Conservation (phyloP, 1,140 invertebrate genomes). For the Pseudomyrmex pallidus region DNA sequence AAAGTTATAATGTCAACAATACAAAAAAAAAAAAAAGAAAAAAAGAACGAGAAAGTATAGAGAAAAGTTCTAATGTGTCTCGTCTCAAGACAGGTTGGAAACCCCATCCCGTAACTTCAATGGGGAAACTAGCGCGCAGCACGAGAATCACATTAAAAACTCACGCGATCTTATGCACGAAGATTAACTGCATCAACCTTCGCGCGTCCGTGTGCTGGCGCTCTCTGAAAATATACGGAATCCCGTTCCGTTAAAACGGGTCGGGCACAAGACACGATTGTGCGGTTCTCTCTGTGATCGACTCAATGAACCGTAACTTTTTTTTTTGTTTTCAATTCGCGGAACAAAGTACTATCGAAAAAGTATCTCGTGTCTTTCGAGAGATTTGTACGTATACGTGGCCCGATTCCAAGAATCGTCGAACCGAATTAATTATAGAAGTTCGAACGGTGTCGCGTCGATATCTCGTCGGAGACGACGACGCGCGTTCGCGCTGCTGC, state of each 20-base stretch:
- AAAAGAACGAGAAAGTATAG: conserved; percentile 15
- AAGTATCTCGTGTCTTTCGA: conserved; percentile 30
- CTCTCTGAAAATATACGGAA: conserved; percentile 19
- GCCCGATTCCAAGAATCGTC: conserved; percentile 41
- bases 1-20: conserved; percentile 6
- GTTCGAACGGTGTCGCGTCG: conserved; percentile 55
- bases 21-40: not conserved
- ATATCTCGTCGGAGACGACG: conserved; percentile 41
- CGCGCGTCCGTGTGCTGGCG: not conserved
- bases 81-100: conserved; percentile 21
- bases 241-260: conserved; percentile 12
- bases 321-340: conserved; percentile 52
- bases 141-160: conserved; percentile 59
- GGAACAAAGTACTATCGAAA: conserved; percentile 20
- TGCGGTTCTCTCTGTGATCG: not conserved
- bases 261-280: conserved; percentile 1
- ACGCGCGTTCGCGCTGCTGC: not conserved
- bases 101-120: conserved; percentile 36
- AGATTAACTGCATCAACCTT: conserved; percentile 59
- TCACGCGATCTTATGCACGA: conserved; percentile 53
- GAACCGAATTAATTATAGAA: conserved; percentile 61
- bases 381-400: not conserved
- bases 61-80: conserved; percentile 34
- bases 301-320: conserved; percentile 20
- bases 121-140: conserved; percentile 46